Percentiles rank a stretch among this genome's conserved stretches.
Evolutionary conservation across 2,797 vertebrate genomes (phyloP).

Genomic region (Hydrocynus forskahlii): DNA sequence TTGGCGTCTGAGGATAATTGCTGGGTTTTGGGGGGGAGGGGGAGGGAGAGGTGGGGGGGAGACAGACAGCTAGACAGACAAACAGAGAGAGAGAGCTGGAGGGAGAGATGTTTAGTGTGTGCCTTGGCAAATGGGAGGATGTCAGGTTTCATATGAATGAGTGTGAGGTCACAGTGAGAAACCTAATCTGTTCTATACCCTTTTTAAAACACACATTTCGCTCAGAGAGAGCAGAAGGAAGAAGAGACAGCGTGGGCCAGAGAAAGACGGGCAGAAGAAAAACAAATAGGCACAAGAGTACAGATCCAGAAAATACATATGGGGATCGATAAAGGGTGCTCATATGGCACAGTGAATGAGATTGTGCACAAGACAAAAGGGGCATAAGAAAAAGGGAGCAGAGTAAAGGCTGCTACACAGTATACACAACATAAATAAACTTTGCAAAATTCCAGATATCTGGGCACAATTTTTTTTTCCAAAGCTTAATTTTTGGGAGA

Average conservation of each 20-base stretch:
- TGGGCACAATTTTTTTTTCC: too few species aligned
- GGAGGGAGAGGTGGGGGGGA: conserved; percentile 31
- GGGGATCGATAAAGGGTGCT: neutral
- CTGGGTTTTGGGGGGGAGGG: conserved; percentile 65
- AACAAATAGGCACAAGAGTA: neutral
- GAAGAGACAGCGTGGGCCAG: neutral
- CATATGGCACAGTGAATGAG: neutral
- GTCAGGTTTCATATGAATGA: conserved; percentile 14
- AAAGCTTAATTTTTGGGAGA: too few species aligned
- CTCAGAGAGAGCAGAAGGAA: neutral
- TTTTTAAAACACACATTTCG: neutral
- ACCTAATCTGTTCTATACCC: neutral
- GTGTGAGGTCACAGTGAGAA: conserved; percentile 6
- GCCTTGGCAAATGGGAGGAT: neutral
- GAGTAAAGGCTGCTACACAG: neutral
- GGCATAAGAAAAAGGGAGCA: neutral
- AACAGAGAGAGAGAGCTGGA: neutral
- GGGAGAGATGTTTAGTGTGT: conserved; percentile 3
- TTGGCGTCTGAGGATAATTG: conserved; percentile 79
- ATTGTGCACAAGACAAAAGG: neutral
- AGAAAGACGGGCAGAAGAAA: neutral
- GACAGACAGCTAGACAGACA: neutral
- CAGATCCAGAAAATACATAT: neutral
- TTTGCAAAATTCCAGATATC: too few species aligned
- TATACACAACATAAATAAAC: too few species aligned